These are phyloP conservation scores for Syrmaticus mikado DNA, from an alignment of 2,113 vertebrate genomes.

Conservation along the genomic window DNA sequence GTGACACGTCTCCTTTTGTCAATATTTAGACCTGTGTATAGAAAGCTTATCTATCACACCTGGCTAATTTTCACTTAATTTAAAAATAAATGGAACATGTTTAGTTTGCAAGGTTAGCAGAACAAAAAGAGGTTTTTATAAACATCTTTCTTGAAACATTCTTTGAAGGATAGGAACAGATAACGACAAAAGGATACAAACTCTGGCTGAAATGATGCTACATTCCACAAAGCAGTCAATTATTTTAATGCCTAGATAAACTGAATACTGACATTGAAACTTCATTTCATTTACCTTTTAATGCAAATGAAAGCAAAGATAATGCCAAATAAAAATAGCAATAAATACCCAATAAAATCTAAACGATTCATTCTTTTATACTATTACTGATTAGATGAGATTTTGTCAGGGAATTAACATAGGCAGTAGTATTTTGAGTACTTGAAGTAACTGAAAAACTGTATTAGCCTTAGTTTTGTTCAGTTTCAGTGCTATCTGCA, in stretches of 20 bases:
- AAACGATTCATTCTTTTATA: background rate
- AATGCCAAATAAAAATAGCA: background rate
- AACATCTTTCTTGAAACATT: slow-evolving; percentile 71
- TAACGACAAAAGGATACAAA: slow-evolving; percentile 47
- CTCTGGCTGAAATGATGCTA: background rate
- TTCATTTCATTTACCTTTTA: background rate
- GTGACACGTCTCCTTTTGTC: slow-evolving; percentile 84
- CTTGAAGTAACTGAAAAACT: background rate
- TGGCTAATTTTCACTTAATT: slow-evolving; percentile 86
- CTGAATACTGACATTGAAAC: background rate
- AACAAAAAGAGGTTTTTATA: slow-evolving; percentile 72
- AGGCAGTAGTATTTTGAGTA: background rate
- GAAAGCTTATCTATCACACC: slow-evolving; percentile 86
- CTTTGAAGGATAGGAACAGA: slow-evolving; percentile 58
- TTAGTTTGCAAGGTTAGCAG: slow-evolving; percentile 78
- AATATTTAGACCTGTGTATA: slow-evolving; percentile 88
- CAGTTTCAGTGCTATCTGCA: background rate
- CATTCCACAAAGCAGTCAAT: background rate
- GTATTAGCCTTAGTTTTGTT: background rate
- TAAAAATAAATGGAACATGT: slow-evolving; percentile 84
- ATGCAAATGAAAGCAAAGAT: background rate
- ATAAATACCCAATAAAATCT: background rate
- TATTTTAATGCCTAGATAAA: slow-evolving; percentile 31
- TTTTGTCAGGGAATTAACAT: background rate
- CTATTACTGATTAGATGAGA: background rate